Conservation (phyloP, 2,113 vertebrate species). For the Herpetotheres cachinnans region DNA sequence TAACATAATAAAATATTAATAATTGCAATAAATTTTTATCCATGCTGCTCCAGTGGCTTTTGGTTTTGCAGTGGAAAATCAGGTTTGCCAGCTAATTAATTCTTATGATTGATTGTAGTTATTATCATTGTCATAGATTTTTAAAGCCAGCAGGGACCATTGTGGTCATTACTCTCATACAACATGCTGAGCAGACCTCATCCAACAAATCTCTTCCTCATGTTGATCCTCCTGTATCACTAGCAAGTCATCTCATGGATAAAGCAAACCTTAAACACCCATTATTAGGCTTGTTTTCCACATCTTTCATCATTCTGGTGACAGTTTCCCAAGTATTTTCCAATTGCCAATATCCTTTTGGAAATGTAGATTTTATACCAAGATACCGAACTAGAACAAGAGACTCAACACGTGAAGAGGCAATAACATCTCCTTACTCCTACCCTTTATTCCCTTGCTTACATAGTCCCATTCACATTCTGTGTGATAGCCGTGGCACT, state of each 20-base stretch:
- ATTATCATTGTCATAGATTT: background rate
- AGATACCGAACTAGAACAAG: background rate
- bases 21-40: slow-evolving; percentile 1
- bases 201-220: background rate
- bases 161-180: background rate
- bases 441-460: background rate
- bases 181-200: background rate
- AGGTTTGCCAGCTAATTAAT: background rate
- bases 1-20: slow-evolving; percentile 18
- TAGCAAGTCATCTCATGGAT: background rate
- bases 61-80: background rate
- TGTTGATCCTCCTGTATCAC: background rate
- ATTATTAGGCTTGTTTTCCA: background rate
- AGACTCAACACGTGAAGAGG: background rate
- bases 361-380: background rate
- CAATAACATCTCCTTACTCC: background rate
- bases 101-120: background rate
- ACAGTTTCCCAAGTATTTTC: background rate
- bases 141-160: background rate
- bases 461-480: background rate
- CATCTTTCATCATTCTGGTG: background rate
- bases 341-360: background rate
- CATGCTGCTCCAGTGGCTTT: background rate
- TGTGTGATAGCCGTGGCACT: background rate
- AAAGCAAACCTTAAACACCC: background rate